These are phyloP conservation scores for Diachasma alloeum DNA, from an alignment of 1,140 invertebrate species.

Conservation along the genomic window DNA sequence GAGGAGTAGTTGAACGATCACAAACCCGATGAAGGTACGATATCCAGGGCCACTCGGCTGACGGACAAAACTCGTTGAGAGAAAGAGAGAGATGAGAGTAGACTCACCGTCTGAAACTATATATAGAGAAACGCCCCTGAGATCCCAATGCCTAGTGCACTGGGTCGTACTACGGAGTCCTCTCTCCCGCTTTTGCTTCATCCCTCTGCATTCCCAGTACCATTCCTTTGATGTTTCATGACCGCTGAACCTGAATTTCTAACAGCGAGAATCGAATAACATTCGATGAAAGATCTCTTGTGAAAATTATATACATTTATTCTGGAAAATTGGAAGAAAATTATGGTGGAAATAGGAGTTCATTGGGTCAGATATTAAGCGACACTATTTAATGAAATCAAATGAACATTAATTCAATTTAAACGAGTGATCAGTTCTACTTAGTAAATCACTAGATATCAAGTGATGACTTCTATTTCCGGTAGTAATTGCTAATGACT, in stretches of 20 bases:
- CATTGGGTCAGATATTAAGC: not conserved
- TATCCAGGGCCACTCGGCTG: not conserved
- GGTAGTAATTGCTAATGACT: too few species aligned
- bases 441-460: too few species aligned
- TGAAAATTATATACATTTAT: not conserved
- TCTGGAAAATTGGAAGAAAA: not conserved
- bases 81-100: not conserved
- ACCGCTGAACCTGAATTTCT: slow-evolving; percentile 9
- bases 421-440: too few species aligned
- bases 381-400: too few species aligned
- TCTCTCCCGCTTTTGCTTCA: not conserved
- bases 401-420: too few species aligned
- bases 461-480: too few species aligned
- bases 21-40: slow-evolving; percentile 2
- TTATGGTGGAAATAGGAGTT: not conserved
- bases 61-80: not conserved
- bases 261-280: not conserved
- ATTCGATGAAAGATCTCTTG: not conserved
- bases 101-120: not conserved
- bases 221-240: slow-evolving; percentile 16
- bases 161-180: not conserved
- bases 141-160: not conserved
- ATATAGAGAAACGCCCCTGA: not conserved
- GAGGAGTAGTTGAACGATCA: slow-evolving; percentile 2
- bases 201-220: not conserved